Evolutionary conservation across 2,797 vertebrate genomes (phyloP).

Genomic region (Cirrhinus mrigala): DNA sequence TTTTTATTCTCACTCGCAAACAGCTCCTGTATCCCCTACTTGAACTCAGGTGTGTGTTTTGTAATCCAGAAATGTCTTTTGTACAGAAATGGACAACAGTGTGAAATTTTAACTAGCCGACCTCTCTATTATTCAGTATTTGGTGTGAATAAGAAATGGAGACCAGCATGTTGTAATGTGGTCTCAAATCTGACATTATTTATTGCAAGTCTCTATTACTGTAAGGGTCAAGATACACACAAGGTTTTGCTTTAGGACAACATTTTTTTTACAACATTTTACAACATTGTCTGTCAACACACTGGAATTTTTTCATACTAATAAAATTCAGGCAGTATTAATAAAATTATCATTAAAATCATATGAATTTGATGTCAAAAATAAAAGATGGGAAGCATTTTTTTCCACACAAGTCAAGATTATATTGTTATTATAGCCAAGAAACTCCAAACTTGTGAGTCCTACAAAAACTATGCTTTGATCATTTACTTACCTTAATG

Average conservation of each 20-base stretch:
- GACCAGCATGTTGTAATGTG: background rate
- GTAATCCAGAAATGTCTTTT: background rate
- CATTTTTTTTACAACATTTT: no score
- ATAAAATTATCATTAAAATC: background rate
- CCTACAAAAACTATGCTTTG: no score
- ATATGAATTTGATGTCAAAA: background rate
- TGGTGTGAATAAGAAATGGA: background rate
- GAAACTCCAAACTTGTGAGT: no score
- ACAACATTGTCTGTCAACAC: background rate
- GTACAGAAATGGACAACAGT: background rate
- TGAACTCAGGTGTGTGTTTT: background rate
- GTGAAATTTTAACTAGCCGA: background rate
- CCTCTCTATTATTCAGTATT: background rate
- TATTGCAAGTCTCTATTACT: background rate
- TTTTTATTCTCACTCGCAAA: constrained; percentile 22
- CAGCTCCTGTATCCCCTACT: background rate
- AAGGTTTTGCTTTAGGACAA: background rate
- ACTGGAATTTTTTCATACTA: background rate
- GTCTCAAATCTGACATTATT: background rate
- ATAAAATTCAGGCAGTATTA: background rate
- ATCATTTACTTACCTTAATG: no score
- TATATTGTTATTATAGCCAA: background rate
- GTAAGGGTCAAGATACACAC: background rate
- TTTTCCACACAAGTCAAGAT: background rate
- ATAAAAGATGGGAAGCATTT: background rate